phyloP scores from a whole-genome alignment of 2,888 invertebrate species.

The Adelognathus sp. region DNA sequence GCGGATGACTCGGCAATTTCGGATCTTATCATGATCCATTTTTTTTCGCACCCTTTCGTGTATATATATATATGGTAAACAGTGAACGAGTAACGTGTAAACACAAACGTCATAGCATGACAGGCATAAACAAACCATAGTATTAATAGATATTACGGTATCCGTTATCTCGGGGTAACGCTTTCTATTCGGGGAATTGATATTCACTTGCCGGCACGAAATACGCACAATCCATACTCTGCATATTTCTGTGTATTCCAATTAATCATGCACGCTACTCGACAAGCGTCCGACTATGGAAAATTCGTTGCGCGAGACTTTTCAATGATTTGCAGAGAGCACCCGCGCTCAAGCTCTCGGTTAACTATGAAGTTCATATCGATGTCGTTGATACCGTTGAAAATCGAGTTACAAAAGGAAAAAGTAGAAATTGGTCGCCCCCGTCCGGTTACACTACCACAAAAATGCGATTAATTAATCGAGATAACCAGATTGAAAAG shows the following conservation, averaged over 20 bases:
- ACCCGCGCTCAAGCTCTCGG: no score
- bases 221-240: background rate
- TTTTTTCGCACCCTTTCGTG: background rate
- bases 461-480: conserved; percentile 67
- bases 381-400: conserved; percentile 29
- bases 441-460: background rate
- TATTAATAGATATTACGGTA: conserved; percentile 28
- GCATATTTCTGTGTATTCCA: background rate
- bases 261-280: background rate
- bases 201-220: background rate
- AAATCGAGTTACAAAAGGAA: background rate
- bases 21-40: conserved; percentile 13
- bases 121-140: background rate
- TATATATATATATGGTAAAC: background rate
- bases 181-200: conserved; percentile 2
- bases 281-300: no score
- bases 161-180: conserved; percentile 19
- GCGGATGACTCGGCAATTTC: conserved; percentile 1
- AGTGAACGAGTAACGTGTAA: conserved; percentile 6
- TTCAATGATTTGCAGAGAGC: background rate
- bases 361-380: conserved; percentile 10
- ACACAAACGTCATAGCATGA: conserved; percentile 11
- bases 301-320: background rate
- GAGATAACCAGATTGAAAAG: conserved; percentile 68
- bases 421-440: background rate